Base-by-base conservation (phyloP, 2,797 vertebrate species). In the Tenualosa thibaudeaui region DNA sequence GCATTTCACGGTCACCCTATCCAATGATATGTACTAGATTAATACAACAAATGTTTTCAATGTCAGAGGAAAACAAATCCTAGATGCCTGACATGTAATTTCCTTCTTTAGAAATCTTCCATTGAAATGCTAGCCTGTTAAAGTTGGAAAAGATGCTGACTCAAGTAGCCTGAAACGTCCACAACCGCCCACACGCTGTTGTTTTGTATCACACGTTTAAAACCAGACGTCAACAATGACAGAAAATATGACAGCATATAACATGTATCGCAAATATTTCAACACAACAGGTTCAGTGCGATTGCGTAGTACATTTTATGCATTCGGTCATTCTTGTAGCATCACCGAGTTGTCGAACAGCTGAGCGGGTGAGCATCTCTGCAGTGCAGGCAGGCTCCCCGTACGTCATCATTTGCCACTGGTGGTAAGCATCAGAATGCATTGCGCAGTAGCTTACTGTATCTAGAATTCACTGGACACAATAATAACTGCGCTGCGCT, bases 401-500 rank as follows among this genome's bases (percentile, higher is more conserved):
- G 0, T 3, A 78, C 71, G 71, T 78, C 71, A 78, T 78, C 71
- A 6, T 46, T 78, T 78, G 71, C 71, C 71, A 43, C 71, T 22
- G 40, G 40, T 75, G 68, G 68, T 46, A 78, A 46, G 71, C 71
- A 46, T 46, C 71, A 7, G 71, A 78, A 40, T 78, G 37, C 71
- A 46, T 78, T 78, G 71, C 71, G 71, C 71, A 78, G 40, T 78
- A 78, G 5, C 19, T 24, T 78, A 78, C 71, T 46, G 71, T 46
- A 78, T 78, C 7, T 17, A 22, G 71, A 46, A 78, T 75, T 31
- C 15, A 40, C 68, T 75, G 8, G 50, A 81, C 12, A 46, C 37
- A 58, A 37, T 3, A 24, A 8, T 4, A 40, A 71, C 37, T 43
- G 71, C 6, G 17, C 17, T 43, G 71, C 37, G 17, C 68, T 43